Conservation (phyloP, 2,888 invertebrate genomes). For the Yponomeuta sedellus region DNA sequence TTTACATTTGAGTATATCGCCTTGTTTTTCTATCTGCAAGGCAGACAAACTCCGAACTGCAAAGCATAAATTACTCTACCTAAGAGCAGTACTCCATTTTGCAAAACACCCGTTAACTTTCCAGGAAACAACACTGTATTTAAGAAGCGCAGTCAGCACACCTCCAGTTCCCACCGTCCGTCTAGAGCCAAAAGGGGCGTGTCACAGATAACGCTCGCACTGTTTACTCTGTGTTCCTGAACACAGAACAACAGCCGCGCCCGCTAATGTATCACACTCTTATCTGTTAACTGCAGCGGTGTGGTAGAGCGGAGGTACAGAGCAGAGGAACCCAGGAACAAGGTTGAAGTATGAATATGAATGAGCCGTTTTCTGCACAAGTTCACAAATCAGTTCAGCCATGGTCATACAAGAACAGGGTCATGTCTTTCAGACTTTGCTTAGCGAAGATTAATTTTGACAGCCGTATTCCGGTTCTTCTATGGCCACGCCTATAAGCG, state of each 20-base stretch:
- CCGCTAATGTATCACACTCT: conserved; percentile 57
- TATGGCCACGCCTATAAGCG: too few relatives aligned
- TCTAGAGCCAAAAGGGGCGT: conserved; percentile 25
- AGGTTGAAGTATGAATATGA: too few relatives aligned
- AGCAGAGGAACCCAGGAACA: not conserved
- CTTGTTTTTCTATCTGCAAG: too few relatives aligned
- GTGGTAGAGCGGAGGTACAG: conserved; percentile 17
- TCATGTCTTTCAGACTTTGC: too few relatives aligned
- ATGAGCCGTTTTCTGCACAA: too few relatives aligned
- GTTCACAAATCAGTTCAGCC: too few relatives aligned
- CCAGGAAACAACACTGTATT: not conserved
- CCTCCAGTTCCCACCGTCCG: not conserved
- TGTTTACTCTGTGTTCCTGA: conserved; percentile 46
- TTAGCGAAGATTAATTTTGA: too few relatives aligned
- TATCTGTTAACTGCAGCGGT: conserved; percentile 50
- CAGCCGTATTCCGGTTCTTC: too few relatives aligned
- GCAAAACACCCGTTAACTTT: not conserved
- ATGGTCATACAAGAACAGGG: too few relatives aligned
- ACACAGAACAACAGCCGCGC: conserved; percentile 25
- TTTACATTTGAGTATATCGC: too few relatives aligned
- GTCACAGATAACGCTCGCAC: conserved; percentile 31
- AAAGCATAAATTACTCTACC: too few relatives aligned
- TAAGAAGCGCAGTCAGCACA: not conserved
- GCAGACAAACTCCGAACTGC: too few relatives aligned
- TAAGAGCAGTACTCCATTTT: not conserved